Evolutionary conservation across 2,113 vertebrate genomes (phyloP), one percentile per base, ranked within the genome.

Genomic region (Lepus americanus): DNA sequence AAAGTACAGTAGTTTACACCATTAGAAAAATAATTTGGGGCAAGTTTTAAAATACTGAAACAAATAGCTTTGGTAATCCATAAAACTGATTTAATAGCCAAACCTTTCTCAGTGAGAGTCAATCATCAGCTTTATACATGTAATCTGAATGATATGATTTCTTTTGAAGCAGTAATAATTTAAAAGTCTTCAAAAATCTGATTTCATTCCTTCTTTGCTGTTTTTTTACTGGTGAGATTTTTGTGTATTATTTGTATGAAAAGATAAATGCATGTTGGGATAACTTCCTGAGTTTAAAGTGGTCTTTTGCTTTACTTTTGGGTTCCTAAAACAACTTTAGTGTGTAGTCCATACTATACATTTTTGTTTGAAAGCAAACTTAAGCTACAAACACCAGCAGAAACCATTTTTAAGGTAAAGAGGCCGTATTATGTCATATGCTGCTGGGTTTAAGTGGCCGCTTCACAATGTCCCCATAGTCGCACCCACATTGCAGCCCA

Each of bases 251-350:
- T 94, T 96, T 95, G 94, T 8, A 94, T 93, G 51, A 87, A 91
- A 95, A 94, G 80, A 94, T 82, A 94, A 93, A 95, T 87, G 44
- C 10, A 4, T 95, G 84, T 87, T 93, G 33, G 64, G 64, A 79
- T 76, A 90, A 96, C 14, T 92, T 90, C 39, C 27, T 85, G 31
- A 39, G 31, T 93, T 97, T 97, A 97, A 97, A 97, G 89, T 81
- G 70, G 36, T 64, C 74, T 82, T 94, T 94, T 92, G 79, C 87
- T 95, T 96, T 76, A 87, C 25, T 78, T 93, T 87, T 73, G 79
- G 53, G 14, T 88, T 92, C 23, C 59, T 96, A 76, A 92, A 95
- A 91, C 64, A 83, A 73, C 23, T 77, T 89, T 36, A 86, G 49
- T 73, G 22, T 78, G 93, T 90, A 63, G 13, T 85, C 44, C 2